These are phyloP conservation scores for Blera fallax DNA, from an alignment of 2,888 invertebrate genomes.

Conservation along the genomic window DNA sequence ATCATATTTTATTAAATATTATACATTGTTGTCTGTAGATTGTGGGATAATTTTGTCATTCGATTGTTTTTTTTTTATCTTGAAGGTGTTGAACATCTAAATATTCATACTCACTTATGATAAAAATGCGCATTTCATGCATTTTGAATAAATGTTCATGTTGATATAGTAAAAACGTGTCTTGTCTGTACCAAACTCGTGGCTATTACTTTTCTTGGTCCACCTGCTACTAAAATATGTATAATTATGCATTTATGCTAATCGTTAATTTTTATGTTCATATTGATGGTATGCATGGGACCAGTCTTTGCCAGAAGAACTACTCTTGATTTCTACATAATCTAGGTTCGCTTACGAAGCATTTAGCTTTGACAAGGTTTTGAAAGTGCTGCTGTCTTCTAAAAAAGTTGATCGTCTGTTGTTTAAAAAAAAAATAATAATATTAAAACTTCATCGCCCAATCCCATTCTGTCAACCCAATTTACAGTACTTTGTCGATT, in stretches of 20 bases:
- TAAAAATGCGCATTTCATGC: background rate
- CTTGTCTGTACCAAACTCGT: background rate
- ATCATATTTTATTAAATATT: constrained; percentile 1
- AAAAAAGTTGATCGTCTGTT: no score
- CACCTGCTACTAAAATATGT: background rate
- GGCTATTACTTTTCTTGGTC: background rate
- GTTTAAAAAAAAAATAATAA: no score
- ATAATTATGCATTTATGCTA: background rate
- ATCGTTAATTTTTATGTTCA: background rate
- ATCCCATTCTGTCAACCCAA: no score
- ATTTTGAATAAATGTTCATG: background rate
- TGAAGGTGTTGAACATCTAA: background rate
- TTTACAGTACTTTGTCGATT: no score
- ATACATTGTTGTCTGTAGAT: background rate
- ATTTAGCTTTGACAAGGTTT: no score
- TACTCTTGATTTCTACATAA: background rate
- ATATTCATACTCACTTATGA: background rate
- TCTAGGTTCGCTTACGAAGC: no score
- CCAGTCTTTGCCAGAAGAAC: background rate
- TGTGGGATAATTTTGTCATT: background rate
- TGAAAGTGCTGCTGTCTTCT: no score
- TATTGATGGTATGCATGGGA: background rate
- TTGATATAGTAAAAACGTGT: background rate
- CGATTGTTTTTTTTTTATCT: background rate
- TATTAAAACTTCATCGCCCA: no score